phyloP scores from a whole-genome alignment of 1,140 invertebrate genomes.

The Achroia grisella region DNA sequence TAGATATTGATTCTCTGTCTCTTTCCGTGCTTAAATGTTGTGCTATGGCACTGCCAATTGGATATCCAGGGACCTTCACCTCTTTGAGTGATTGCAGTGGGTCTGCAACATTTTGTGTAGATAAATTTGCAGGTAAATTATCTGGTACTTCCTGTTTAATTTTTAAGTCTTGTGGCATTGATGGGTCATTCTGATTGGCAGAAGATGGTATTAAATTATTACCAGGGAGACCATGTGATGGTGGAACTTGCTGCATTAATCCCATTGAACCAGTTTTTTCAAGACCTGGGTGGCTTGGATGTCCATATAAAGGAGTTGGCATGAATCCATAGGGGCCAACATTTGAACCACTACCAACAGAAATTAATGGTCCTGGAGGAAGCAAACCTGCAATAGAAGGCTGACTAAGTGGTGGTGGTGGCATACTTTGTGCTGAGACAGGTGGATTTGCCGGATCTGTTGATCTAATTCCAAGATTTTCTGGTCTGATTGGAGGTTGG shows the following conservation, averaged over 20 bases:
- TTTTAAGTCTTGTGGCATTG: conserved; percentile 85
- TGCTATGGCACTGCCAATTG: conserved; percentile 65
- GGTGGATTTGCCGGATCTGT: conserved; percentile 40
- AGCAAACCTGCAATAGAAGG: conserved; percentile 71
- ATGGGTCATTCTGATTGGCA: conserved; percentile 64
- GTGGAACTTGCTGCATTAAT: conserved; percentile 73
- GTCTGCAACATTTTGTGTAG: conserved; percentile 76
- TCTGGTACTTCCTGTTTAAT: conserved; percentile 84
- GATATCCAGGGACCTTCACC: conserved; percentile 86
- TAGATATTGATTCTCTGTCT: conserved; percentile 63
- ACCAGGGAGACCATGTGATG: conserved; percentile 57
- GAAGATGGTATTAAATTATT: conserved; percentile 41
- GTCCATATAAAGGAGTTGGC: conserved; percentile 57
- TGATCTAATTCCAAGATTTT: conserved; percentile 53
- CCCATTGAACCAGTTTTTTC: conserved; percentile 63
- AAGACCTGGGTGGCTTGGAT: conserved; percentile 46
- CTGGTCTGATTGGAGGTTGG: conserved; percentile 58
- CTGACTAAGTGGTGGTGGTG: conserved; percentile 67
- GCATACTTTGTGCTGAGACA: conserved; percentile 51
- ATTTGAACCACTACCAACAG: conserved; percentile 69
- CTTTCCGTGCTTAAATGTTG: conserved; percentile 62
- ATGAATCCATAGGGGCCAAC: conserved; percentile 74
- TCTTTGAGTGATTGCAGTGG: conserved; percentile 86
- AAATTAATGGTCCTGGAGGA: conserved; percentile 73
- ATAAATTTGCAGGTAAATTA: conserved; percentile 61